Conservation (phyloP, 2,113 vertebrate genomes). For the Ariopsis seemanni region DNA sequence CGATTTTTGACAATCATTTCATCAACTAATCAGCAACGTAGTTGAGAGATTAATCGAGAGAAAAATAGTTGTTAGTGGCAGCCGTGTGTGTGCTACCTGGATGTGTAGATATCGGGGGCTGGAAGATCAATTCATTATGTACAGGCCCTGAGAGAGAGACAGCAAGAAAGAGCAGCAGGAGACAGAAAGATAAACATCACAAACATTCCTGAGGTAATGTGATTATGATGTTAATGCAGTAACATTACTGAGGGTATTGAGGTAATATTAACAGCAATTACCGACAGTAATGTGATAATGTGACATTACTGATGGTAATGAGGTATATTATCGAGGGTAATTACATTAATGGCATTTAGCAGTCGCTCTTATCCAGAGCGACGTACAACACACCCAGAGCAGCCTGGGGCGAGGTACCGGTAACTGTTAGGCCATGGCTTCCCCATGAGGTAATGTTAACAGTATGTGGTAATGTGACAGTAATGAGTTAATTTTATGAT, state of each 20-base stretch:
- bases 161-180: conserved; percentile 42
- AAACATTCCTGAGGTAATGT: not conserved
- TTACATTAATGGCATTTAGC: no score
- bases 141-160: conserved; percentile 82
- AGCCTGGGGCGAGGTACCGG: no score
- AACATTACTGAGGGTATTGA: not conserved
- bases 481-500: not conserved
- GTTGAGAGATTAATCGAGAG: no score
- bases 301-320: not conserved
- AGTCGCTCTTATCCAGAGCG: no score
- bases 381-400: no score
- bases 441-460: not conserved
- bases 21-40: no score
- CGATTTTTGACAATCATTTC: no score
- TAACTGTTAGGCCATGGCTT: no score
- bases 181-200: not conserved
- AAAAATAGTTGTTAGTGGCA: no score
- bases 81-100: conserved; percentile 77
- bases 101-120: conserved; percentile 96
- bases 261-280: not conserved
- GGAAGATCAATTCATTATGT: conserved; percentile 96
- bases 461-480: not conserved
- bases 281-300: no score
- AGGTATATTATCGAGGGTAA: not conserved
- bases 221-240: no score